Evolutionary conservation across 2,888 invertebrate genomes (phyloP).

Genomic region (Apeira syringaria): DNA sequence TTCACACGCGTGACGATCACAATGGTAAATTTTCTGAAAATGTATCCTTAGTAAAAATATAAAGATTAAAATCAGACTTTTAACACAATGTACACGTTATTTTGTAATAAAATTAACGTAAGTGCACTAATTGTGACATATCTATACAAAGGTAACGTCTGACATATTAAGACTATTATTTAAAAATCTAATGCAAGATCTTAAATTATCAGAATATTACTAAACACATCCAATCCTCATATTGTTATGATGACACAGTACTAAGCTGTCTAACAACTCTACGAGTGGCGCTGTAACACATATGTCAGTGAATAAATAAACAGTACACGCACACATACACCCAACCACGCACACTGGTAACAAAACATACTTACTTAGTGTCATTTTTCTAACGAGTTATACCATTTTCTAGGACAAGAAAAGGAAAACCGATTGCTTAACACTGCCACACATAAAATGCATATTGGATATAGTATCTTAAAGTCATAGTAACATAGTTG

Average conservation of each 20-base stretch:
- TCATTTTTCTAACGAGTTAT: slow-evolving; percentile 23
- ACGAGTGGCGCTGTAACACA: slow-evolving; percentile 3
- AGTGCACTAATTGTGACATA: no score
- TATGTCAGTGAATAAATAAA: slow-evolving; percentile 20
- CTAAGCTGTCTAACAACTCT: neutral
- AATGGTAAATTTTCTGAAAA: no score
- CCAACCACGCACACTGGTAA: slow-evolving; percentile 19
- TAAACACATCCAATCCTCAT: neutral
- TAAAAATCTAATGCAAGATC: no score
- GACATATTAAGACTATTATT: no score
- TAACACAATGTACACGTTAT: no score
- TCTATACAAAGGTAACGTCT: no score
- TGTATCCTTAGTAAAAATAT: no score
- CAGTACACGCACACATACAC: slow-evolving; percentile 2
- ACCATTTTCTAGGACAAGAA: slow-evolving; percentile 27
- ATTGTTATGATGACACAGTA: neutral
- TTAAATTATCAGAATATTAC: no score
- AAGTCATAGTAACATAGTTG: slow-evolving; percentile 16
- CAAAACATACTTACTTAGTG: slow-evolving; percentile 17
- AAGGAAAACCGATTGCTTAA: slow-evolving; percentile 27
- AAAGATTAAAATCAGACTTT: no score
- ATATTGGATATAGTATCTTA: slow-evolving; percentile 18
- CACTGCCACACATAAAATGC: slow-evolving; percentile 19
- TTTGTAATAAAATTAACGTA: no score
- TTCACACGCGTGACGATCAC: no score